Evolutionary conservation across 2,113 vertebrate genomes (phyloP).

Genomic region (Pteronura brasiliensis): DNA sequence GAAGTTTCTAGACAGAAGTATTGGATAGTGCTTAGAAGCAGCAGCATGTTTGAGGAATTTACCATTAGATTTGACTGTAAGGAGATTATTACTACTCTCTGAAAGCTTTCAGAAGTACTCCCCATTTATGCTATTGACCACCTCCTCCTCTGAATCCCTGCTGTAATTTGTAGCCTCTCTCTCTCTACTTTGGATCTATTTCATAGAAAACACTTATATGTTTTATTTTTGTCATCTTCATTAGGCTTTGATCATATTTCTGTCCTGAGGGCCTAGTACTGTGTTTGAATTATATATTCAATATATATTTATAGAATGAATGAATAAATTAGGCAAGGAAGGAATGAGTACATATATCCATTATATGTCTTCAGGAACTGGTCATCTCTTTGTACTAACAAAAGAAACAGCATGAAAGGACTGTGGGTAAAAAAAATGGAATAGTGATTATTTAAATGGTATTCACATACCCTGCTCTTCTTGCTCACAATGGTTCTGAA

Average conservation of each 20-base stretch:
- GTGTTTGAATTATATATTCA: neutral
- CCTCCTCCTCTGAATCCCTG: neutral
- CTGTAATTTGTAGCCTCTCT: neutral
- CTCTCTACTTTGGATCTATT: neutral
- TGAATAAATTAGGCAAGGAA: neutral
- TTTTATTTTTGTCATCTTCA: neutral
- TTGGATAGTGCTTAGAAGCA: neutral
- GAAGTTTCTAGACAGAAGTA: neutral
- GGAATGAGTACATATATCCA: neutral
- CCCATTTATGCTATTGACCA: neutral
- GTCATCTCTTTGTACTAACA: neutral
- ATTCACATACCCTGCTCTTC: neutral
- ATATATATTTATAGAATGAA: constrained; percentile 3
- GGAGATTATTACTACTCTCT: neutral
- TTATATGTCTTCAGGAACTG: neutral
- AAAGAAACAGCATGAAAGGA: neutral
- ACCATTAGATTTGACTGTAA: neutral
- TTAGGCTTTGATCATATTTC: neutral
- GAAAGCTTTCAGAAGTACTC: neutral
- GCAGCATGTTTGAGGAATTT: neutral
- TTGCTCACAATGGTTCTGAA: neutral
- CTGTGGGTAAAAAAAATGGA: neutral
- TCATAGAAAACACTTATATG: neutral
- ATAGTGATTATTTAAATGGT: neutral
- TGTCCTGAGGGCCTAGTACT: neutral